Conservation (phyloP, 1,140 invertebrate species). For the Branchinecta lynchi region DNA sequence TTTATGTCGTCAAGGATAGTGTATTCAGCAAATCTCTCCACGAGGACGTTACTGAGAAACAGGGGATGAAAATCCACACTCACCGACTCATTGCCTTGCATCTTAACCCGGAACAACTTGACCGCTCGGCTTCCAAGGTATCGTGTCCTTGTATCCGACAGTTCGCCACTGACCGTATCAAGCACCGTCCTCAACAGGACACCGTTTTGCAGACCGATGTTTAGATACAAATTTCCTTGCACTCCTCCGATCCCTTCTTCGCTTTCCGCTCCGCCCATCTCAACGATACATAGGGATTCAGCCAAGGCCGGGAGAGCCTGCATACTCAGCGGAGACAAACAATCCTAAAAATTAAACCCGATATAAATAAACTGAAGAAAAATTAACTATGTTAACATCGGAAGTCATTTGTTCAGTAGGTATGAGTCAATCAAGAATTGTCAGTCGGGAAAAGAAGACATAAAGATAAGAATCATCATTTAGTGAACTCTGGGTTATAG, state of each 20-base stretch:
- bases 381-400: slow-evolving; percentile 15
- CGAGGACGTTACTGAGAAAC: too few species aligned
- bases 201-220: slow-evolving; percentile 96
- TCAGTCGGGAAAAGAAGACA: slow-evolving; percentile 10
- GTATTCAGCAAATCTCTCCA: too few species aligned
- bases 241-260: slow-evolving; percentile 39
- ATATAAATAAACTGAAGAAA: slow-evolving; percentile 15
- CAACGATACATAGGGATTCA: slow-evolving; percentile 91
- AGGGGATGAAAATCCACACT: slow-evolving; percentile 25
- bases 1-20: too few species aligned
- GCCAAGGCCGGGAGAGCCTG: slow-evolving; percentile 91
- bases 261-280: slow-evolving; percentile 58
- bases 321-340: slow-evolving; percentile 81
- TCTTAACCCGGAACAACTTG: slow-evolving; percentile 84
- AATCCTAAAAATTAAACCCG: slow-evolving; percentile 42
- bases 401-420: slow-evolving; percentile 33
- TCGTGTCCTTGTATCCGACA: slow-evolving; percentile 89
- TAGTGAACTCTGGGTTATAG: too few species aligned
- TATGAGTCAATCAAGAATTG: background rate
- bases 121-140: slow-evolving; percentile 90
- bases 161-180: slow-evolving; percentile 89
- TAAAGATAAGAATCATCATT: too few species aligned
- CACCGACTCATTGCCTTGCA: slow-evolving; percentile 89
- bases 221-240: slow-evolving; percentile 71
- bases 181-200: slow-evolving; percentile 85